These are phyloP conservation scores for Metopia argyrocephala DNA, from an alignment of 2,888 invertebrate species.

Conservation along the genomic window DNA sequence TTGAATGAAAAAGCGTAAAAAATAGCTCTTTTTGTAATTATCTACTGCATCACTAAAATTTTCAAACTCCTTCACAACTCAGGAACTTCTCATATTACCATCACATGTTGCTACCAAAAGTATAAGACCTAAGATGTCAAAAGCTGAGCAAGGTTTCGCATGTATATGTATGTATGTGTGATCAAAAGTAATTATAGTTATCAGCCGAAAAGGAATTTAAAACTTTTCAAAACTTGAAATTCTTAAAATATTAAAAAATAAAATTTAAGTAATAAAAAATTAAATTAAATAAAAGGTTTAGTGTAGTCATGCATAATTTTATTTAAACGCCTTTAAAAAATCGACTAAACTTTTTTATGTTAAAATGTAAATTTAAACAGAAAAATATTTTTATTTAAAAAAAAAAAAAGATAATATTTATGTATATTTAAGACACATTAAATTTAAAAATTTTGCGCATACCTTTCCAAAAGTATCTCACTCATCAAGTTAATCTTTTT, in stretches of 20 bases:
- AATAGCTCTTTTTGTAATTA: neutral
- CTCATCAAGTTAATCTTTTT: slow-evolving; percentile 18
- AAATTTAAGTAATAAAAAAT: neutral
- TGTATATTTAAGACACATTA: slow-evolving; percentile 21
- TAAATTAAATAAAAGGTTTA: slow-evolving; percentile 36
- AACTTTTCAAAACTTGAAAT: slow-evolving; percentile 11
- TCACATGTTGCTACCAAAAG: slow-evolving; percentile 11
- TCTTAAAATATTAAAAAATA: slow-evolving; percentile 14
- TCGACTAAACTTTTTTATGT: slow-evolving; percentile 37
- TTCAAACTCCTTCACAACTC: slow-evolving; percentile 33
- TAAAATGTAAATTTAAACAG: slow-evolving; percentile 44
- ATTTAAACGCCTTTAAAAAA: slow-evolving; percentile 36
- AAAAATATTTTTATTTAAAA: slow-evolving; percentile 41
- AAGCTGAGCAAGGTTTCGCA: slow-evolving; percentile 38
- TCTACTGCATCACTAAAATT: neutral
- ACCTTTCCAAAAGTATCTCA: slow-evolving; percentile 34
- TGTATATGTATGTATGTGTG: slow-evolving; percentile 11
- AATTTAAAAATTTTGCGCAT: slow-evolving; percentile 20
- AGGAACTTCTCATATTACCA: slow-evolving; percentile 47
- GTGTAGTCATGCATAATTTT: slow-evolving; percentile 44
- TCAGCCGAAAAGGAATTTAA: slow-evolving; percentile 5
- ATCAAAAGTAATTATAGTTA: slow-evolving; percentile 27
- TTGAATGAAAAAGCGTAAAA: slow-evolving; percentile 1
- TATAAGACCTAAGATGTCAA: slow-evolving; percentile 13
- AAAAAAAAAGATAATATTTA: slow-evolving; percentile 22